Percentiles rank a stretch among this genome's conserved stretches.
phyloP scores from a whole-genome alignment of 2,888 invertebrate species.

The Clepsis dumicolana region DNA sequence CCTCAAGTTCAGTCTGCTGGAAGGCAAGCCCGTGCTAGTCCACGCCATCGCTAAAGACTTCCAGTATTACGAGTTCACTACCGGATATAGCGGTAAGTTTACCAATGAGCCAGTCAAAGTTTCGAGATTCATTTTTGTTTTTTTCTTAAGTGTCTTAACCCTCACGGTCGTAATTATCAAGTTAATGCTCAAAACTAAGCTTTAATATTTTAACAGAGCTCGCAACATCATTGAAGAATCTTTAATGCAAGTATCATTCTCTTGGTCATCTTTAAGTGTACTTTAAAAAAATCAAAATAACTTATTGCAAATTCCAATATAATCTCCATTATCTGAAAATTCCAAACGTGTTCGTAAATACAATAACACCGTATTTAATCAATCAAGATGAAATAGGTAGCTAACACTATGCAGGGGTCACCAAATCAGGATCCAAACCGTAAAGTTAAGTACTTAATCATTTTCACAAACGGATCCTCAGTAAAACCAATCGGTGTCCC shows the following conservation, averaged over 20 bases:
- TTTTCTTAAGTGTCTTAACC: not conserved
- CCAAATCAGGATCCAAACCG: too few species aligned
- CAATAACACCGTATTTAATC: too few species aligned
- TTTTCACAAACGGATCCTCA: too few species aligned
- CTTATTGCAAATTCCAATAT: too few species aligned
- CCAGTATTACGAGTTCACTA: conserved; percentile 84
- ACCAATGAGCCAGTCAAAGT: not conserved
- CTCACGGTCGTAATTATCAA: too few species aligned
- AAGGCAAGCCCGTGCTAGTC: conserved; percentile 78
- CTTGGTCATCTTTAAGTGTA: not conserved
- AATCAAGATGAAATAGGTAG: too few species aligned
- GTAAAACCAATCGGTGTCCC: too few species aligned
- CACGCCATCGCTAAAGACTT: conserved; percentile 84
- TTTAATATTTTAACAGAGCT: not conserved
- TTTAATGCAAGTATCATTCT: not conserved
- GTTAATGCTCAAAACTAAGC: too few species aligned
- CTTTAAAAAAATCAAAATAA: not conserved
- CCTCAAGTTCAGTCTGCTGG: conserved; percentile 79
- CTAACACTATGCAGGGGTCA: too few species aligned
- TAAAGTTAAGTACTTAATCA: too few species aligned
- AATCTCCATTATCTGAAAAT: too few species aligned
- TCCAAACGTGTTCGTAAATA: too few species aligned
- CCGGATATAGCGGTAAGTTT: conserved; percentile 83
- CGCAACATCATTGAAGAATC: not conserved
- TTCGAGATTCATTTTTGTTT: not conserved